A percentile compares a stretch with the other conserved stretches of the same genome.
Conservation (phyloP, 2,888 invertebrate genomes). For the Sabellastarte sp. region DNA sequence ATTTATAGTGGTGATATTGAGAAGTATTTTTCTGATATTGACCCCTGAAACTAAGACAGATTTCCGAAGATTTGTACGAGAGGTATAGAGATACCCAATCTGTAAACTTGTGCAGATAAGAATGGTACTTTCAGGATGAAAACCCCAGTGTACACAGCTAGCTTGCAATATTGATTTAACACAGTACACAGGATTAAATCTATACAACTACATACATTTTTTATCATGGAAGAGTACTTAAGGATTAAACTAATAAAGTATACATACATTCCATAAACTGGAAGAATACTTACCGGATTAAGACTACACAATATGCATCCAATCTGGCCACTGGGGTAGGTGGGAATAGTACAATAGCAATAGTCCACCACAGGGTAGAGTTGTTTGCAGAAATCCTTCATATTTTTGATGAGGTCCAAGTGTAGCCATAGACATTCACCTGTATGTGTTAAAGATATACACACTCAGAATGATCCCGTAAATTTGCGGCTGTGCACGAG, state of each 20-base stretch:
- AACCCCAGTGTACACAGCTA: background rate
- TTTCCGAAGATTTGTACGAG: too few relatives aligned
- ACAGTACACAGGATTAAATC: background rate
- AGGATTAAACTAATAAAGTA: background rate
- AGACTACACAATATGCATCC: slow-evolving; percentile 88
- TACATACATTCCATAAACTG: background rate
- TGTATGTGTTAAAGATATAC: too few relatives aligned
- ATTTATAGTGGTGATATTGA: too few relatives aligned
- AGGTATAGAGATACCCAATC: too few relatives aligned
- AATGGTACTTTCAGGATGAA: background rate
- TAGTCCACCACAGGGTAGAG: slow-evolving; percentile 80
- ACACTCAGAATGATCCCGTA: too few relatives aligned
- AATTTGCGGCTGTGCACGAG: too few relatives aligned
- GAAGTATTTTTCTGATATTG: too few relatives aligned
- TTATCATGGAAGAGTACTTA: background rate
- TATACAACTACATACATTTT: background rate
- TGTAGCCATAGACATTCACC: slow-evolving; percentile 73
- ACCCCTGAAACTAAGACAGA: too few relatives aligned
- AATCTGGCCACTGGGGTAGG: slow-evolving; percentile 96
- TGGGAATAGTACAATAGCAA: slow-evolving; percentile 82
- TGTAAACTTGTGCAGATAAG: too few relatives aligned
- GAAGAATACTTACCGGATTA: slow-evolving; percentile 63
- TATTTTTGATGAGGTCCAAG: slow-evolving; percentile 73
- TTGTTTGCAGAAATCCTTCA: slow-evolving; percentile 73
- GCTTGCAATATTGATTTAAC: too few relatives aligned